A percentile compares a stretch with the other conserved stretches of the same genome.
Evolutionary conservation across 2,797 vertebrate genomes (phyloP).

Genomic region (Darevskia mixta): DNA sequence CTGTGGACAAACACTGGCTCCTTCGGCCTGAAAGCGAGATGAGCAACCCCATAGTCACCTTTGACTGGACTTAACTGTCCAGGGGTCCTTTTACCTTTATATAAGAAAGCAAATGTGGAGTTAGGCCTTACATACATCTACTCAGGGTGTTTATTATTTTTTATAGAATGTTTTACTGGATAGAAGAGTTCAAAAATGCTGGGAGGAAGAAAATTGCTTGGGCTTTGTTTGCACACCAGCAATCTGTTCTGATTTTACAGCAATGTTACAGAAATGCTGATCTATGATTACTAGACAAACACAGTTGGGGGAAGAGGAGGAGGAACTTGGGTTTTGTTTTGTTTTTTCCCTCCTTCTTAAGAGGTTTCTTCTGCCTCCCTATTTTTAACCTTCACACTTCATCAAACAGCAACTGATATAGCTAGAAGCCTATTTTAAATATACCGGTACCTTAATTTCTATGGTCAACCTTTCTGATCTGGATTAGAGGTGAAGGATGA

Average conservation of each 20-base stretch:
- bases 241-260: conserved; percentile 21
- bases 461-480: conserved; percentile 48
- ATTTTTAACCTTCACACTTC: conserved; percentile 12
- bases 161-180: conserved; percentile 8
- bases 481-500: conserved; percentile 43
- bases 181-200: conserved; percentile 48
- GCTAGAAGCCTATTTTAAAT: background rate
- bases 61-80: too few relatives aligned
- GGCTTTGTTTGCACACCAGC: conserved; percentile 60
- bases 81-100: too few relatives aligned
- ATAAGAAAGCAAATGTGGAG: background rate
- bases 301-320: background rate
- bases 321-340: background rate
- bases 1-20: too few relatives aligned
- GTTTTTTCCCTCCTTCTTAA: background rate
- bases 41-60: too few relatives aligned
- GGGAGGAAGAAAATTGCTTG: conserved; percentile 48
- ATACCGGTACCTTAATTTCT: background rate
- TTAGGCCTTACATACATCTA: background rate
- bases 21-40: too few relatives aligned
- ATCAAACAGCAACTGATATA: conserved; percentile 32
- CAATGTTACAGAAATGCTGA: background rate
- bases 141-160: background rate
- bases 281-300: background rate
- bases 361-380: background rate